phyloP scores from a whole-genome alignment of 2,888 invertebrate genomes.

The Pristionchus maxplancki region DNA sequence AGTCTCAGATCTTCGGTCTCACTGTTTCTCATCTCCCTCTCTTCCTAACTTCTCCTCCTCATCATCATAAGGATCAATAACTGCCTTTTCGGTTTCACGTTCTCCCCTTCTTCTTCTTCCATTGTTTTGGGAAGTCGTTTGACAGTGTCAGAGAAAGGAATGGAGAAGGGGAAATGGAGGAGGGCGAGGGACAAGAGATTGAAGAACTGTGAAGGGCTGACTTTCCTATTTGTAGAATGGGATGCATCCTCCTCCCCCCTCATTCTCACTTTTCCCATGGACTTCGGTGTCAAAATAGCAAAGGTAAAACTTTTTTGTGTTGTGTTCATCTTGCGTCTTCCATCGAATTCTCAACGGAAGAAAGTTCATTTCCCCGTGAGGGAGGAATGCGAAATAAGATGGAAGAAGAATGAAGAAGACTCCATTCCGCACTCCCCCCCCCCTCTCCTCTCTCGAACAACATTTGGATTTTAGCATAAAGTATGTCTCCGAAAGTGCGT shows the following conservation, averaged over 20 bases:
- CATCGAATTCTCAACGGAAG: background rate
- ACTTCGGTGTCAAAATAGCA: background rate
- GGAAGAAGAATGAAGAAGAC: background rate
- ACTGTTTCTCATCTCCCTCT: background rate
- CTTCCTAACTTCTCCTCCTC: background rate
- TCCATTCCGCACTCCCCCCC: no score
- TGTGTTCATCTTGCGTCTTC: background rate
- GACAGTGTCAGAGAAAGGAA: background rate
- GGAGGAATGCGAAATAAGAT: conserved; percentile 13
- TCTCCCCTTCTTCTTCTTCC: background rate
- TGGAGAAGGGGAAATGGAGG: background rate
- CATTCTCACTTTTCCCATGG: background rate
- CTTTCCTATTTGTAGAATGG: background rate
- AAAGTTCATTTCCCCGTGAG: conserved; percentile 5
- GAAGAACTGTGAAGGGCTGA: background rate
- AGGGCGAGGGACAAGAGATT: background rate
- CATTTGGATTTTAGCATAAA: background rate
- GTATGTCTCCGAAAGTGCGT: background rate
- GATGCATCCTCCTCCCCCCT: background rate
- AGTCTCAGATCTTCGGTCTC: background rate
- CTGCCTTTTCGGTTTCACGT: background rate
- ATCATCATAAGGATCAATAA: background rate
- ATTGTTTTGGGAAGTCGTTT: background rate
- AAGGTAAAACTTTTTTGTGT: background rate
- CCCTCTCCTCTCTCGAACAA: no score